Evolutionary conservation across 37 sponge, comb jelly and placozoan genomes (phyloP).

Genomic region (Cliona cf. orientalis): DNA sequence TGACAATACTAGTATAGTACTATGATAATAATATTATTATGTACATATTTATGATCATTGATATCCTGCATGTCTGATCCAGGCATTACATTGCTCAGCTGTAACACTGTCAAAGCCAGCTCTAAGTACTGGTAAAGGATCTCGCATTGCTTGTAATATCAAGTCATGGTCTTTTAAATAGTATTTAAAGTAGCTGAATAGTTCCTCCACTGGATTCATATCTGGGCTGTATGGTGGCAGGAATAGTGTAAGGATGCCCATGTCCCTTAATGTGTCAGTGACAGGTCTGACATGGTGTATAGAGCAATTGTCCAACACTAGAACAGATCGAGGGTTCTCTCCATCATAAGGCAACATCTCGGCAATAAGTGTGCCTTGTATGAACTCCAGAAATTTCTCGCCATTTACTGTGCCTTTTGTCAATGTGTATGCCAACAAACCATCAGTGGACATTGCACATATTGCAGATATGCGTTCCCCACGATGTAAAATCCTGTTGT

Average conservation of each 20-base stretch:
- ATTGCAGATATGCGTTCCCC: conserved; percentile 2
- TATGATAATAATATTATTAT: not conserved
- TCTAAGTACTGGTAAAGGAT: not conserved
- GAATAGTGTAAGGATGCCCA: not conserved
- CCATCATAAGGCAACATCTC: conserved; percentile 24
- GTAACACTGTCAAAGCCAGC: conserved; percentile 10
- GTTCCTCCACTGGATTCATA: not conserved
- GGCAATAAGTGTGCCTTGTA: conserved; percentile 15
- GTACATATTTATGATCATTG: no score
- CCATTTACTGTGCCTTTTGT: conserved; percentile 1
- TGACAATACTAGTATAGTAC: not conserved
- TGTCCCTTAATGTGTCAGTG: not conserved
- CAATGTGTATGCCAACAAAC: not conserved
- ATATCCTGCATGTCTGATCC: no score
- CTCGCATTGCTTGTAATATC: not conserved
- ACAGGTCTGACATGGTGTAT: not conserved
- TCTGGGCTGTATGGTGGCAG: conserved; percentile 15
- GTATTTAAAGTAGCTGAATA: not conserved
- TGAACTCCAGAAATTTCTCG: not conserved
- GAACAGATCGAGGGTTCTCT: not conserved
- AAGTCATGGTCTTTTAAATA: conserved; percentile 14
- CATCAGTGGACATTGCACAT: conserved; percentile 8
- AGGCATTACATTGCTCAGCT: no score
- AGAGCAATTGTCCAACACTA: conserved; percentile 7
- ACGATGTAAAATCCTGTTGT: not conserved